Conservation (phyloP, 2,113 vertebrate genomes). For the Indri indri region DNA sequence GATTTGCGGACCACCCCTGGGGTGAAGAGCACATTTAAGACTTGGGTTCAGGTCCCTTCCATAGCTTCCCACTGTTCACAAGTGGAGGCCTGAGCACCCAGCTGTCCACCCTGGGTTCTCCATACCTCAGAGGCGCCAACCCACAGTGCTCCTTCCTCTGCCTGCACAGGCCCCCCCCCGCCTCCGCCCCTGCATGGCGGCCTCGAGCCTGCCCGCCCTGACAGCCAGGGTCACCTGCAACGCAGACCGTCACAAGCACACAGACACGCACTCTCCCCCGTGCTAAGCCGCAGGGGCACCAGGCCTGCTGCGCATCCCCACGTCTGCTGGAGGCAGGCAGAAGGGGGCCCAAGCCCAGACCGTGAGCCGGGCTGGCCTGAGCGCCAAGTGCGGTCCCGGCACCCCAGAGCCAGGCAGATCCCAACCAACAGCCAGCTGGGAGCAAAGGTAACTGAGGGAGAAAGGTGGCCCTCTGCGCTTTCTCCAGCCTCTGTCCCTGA, state of each 20-base stretch:
- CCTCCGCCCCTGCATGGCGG: background rate
- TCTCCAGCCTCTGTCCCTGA: too few relatives aligned
- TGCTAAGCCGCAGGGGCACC: background rate
- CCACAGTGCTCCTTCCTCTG: background rate
- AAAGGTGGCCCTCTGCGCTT: rapidly evolving
- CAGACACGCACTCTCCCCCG: background rate
- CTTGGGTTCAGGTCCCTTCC: too few relatives aligned
- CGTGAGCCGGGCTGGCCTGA: background rate
- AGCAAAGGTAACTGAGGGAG: background rate
- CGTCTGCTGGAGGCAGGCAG: background rate
- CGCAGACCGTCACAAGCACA: background rate
- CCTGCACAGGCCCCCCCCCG: background rate
- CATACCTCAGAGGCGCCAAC: background rate
- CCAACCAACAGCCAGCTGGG: background rate
- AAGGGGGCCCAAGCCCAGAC: rapidly evolving
- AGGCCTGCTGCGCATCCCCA: too few relatives aligned
- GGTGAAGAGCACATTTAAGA: background rate
- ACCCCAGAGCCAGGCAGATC: background rate
- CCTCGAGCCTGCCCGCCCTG: background rate
- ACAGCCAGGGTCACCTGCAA: background rate
- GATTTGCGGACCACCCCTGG: too few relatives aligned
- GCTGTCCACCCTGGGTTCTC: too few relatives aligned
- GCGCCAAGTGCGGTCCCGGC: rapidly evolving
- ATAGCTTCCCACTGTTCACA: background rate
- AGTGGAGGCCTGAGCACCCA: rapidly evolving